These are phyloP conservation scores for Bombycilla garrulus DNA, from an alignment of 2,113 vertebrate genomes.

Conservation along the genomic window DNA sequence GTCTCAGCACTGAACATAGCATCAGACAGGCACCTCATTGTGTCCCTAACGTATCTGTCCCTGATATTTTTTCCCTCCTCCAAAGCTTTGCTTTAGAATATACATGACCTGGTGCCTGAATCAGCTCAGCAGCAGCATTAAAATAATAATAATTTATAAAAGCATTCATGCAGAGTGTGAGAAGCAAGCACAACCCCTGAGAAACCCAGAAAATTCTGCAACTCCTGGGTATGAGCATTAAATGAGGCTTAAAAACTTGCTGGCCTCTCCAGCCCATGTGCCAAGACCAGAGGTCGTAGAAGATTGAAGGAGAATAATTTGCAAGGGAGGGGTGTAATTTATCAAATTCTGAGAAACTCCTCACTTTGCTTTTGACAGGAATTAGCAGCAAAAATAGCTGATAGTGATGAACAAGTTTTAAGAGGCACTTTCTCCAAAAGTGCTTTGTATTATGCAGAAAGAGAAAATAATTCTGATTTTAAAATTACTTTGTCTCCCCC, in stretches of 20 bases:
- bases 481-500: not conserved
- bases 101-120: not conserved
- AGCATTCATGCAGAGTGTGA: fast-evolving
- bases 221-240: not conserved
- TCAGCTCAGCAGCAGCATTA: not conserved
- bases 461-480: not conserved
- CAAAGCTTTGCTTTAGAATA: not conserved
- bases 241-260: not conserved
- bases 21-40: not conserved
- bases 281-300: not conserved
- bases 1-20: not conserved
- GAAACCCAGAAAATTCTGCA: not conserved
- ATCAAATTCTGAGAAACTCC: not conserved
- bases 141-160: not conserved
- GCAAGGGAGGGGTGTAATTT: not conserved
- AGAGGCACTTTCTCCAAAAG: not conserved
- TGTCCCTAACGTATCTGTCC: not conserved
- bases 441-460: not conserved
- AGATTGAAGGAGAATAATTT: not conserved
- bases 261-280: not conserved
- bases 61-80: not conserved
- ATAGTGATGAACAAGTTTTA: not conserved
- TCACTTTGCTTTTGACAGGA: not conserved
- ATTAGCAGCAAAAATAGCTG: not conserved
- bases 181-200: not conserved